A percentile compares a stretch with the other conserved stretches of the same genome.
These are phyloP conservation scores for Zootoca vivipara DNA, from an alignment of 2,113 vertebrate species.

Conservation along the genomic window DNA sequence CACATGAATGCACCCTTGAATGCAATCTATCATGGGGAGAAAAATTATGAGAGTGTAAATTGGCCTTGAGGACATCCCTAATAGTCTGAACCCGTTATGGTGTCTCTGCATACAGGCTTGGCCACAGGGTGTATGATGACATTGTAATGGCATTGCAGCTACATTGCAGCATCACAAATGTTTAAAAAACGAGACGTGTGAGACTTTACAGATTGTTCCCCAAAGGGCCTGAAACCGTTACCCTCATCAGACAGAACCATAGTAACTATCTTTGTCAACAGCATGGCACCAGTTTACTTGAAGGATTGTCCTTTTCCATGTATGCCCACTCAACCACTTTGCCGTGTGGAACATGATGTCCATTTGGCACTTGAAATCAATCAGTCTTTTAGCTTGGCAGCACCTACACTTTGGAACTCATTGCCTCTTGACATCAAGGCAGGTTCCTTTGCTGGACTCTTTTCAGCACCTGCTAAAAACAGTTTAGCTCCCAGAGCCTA, in stretches of 20 bases:
- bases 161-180: neutral
- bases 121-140: neutral
- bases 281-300: no score
- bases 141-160: neutral
- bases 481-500: no score
- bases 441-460: no score
- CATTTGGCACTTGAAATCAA: no score
- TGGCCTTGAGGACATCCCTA: neutral
- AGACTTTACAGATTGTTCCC: neutral
- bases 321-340: no score
- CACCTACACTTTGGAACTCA: no score
- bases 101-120: neutral
- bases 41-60: neutral
- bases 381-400: no score
- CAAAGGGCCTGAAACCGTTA: neutral
- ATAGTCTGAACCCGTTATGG: neutral
- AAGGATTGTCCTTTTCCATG: no score
- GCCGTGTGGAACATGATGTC: no score
- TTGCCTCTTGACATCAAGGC: no score
- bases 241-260: neutral
- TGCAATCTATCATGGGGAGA: neutral
- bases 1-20: neutral
- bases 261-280: neutral
- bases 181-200: neutral
- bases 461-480: no score